phyloP scores from a whole-genome alignment of 1,140 invertebrate species.

The Hyposmocoma kahamanoa region DNA sequence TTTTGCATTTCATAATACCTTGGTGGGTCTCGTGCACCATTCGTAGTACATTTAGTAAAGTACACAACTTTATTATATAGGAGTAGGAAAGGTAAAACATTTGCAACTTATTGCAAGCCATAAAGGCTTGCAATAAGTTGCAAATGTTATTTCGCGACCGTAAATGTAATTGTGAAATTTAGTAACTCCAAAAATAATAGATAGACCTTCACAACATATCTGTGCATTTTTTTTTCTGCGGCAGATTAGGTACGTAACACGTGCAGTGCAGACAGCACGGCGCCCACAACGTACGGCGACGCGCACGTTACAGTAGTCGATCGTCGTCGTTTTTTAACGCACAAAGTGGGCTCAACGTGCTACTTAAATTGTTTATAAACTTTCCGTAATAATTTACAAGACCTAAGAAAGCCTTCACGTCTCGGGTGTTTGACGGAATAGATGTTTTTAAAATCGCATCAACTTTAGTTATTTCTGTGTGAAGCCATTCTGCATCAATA shows the following conservation, averaged over 20 bases:
- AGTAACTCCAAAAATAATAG: constrained; percentile 50
- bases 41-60: background rate
- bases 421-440: background rate
- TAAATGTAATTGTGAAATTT: constrained; percentile 60
- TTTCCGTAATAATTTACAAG: background rate
- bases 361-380: background rate
- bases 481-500: background rate
- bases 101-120: constrained; percentile 26
- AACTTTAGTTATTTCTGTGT: background rate
- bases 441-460: background rate
- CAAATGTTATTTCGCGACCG: constrained; percentile 51
- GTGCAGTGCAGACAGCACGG: constrained; percentile 50
- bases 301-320: constrained; percentile 23
- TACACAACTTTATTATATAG: constrained; percentile 3
- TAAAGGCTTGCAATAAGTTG: constrained; percentile 68
- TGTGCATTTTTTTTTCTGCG: constrained; percentile 53
- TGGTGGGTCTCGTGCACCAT: constrained; percentile 53
- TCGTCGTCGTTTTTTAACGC: constrained; percentile 30
- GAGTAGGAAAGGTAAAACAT: constrained; percentile 21
- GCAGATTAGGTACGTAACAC: constrained; percentile 35
- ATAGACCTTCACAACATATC: constrained; percentile 66
- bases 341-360: constrained; percentile 7
- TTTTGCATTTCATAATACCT: constrained; percentile 69
- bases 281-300: constrained; percentile 45
- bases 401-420: background rate